Percentiles rank a stretch among this genome's conserved stretches.
These are phyloP conservation scores for Vulpes ferrilata DNA, from an alignment of 2,113 vertebrate species.

Conservation along the genomic window DNA sequence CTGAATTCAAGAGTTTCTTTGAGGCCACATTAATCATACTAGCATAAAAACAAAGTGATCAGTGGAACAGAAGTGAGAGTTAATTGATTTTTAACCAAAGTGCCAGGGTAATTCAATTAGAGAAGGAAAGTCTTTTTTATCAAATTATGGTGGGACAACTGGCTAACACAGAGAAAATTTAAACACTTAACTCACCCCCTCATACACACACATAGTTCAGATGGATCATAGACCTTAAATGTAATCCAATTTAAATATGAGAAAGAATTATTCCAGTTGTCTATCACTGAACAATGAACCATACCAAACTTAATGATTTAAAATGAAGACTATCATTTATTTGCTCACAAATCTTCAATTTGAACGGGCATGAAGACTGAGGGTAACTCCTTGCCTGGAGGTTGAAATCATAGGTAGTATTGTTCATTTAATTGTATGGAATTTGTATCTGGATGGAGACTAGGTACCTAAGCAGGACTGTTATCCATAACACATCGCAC, in stretches of 20 bases:
- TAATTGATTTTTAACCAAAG: not conserved
- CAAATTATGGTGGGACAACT: not conserved
- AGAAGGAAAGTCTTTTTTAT: not conserved
- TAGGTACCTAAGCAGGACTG: not conserved
- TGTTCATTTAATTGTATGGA: not conserved
- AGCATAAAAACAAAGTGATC: not conserved
- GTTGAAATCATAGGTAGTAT: not conserved
- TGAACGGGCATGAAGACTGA: not conserved
- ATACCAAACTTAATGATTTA: not conserved
- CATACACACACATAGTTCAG: not conserved
- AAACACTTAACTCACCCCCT: not conserved
- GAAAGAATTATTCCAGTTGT: not conserved
- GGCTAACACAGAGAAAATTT: not conserved
- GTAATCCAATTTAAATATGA: not conserved
- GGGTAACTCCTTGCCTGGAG: not conserved
- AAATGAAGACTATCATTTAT: not conserved
- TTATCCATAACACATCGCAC: not conserved
- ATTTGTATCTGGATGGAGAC: not conserved
- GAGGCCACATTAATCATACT: not conserved
- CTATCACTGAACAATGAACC: not conserved
- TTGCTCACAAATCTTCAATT: not conserved
- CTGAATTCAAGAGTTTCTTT: not conserved
- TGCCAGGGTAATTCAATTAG: not conserved
- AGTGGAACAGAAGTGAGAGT: not conserved
- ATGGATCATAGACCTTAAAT: not conserved